phyloP scores from a whole-genome alignment of 2,113 vertebrate species.

The Petrocephalus zakoni region DNA sequence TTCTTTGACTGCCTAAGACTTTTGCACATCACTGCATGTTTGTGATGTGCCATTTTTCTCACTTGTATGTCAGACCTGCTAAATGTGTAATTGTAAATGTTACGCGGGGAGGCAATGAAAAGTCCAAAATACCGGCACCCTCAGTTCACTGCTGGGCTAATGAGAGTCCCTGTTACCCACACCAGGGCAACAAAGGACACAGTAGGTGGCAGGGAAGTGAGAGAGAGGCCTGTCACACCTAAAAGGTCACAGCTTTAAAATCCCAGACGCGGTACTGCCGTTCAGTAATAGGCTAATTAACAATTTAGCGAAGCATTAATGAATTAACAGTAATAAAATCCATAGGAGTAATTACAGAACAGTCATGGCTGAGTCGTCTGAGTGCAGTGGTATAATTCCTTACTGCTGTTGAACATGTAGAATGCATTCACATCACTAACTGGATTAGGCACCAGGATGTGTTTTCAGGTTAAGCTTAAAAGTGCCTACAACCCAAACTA shows the following conservation, averaged over 20 bases:
- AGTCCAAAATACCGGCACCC: neutral
- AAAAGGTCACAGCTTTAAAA: neutral
- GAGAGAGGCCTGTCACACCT: neutral
- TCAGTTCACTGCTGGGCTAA: neutral
- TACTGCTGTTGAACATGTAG: neutral
- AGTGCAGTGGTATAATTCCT: neutral
- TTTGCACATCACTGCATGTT: neutral
- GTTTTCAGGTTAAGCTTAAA: neutral
- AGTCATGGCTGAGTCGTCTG: neutral
- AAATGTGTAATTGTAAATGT: neutral
- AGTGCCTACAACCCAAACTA: neutral
- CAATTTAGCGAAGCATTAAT: neutral
- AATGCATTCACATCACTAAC: no score
- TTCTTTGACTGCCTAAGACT: neutral
- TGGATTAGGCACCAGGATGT: neutral
- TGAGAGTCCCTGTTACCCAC: neutral
- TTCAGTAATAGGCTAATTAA: neutral
- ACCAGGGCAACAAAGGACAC: neutral
- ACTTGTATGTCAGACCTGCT: neutral
- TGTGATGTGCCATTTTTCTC: neutral
- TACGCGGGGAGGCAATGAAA: neutral
- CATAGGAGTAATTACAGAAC: neutral
- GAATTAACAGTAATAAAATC: neutral
- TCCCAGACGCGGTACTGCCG: neutral
- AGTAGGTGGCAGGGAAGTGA: neutral